Percentiles rank a stretch among this genome's conserved stretches.
phyloP scores from a whole-genome alignment of 2,113 vertebrate species.

The Scatophagus argus region DNA sequence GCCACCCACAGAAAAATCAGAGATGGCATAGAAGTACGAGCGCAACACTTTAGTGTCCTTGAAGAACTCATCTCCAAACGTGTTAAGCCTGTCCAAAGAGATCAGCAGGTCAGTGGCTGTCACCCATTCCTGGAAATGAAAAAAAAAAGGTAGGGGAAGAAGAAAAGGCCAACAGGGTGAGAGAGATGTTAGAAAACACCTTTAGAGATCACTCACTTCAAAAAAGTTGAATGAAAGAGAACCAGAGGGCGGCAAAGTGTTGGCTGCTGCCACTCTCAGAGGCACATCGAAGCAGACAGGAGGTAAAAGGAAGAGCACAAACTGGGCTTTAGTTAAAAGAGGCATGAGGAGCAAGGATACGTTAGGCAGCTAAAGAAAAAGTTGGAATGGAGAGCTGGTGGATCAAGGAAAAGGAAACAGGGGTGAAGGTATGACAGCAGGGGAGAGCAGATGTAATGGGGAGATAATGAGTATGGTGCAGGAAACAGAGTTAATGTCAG shows the following conservation, averaged over 20 bases:
- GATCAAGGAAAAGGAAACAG: slow-evolving; percentile 23
- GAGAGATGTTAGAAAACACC: slow-evolving; percentile 22
- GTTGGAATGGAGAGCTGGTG: slow-evolving; percentile 6
- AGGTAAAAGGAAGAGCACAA: slow-evolving; percentile 1
- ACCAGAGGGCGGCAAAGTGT: neutral
- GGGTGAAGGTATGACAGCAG: slow-evolving; percentile 14
- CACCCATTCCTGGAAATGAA: slow-evolving; percentile 93
- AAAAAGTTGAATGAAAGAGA: neutral
- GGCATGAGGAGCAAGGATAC: neutral
- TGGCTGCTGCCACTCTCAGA: slow-evolving; percentile 24
- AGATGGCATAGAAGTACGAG: slow-evolving; percentile 95
- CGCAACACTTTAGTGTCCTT: slow-evolving; percentile 92
- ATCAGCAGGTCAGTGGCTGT: slow-evolving; percentile 94
- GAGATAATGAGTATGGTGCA: slow-evolving; percentile 53
- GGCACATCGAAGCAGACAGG: slow-evolving; percentile 15
- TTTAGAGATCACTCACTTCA: slow-evolving; percentile 14
- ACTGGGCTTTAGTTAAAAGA: slow-evolving; percentile 15
- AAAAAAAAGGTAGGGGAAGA: slow-evolving; percentile 6
- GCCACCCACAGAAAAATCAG: slow-evolving; percentile 94
- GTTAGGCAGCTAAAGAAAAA: slow-evolving; percentile 3
- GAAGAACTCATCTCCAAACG: slow-evolving; percentile 96
- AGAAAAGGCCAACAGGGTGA: slow-evolving; percentile 20
- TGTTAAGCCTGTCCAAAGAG: slow-evolving; percentile 94
- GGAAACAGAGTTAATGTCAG: slow-evolving; percentile 54
- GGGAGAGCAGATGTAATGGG: slow-evolving; percentile 47